A percentile compares a stretch with the other conserved stretches of the same genome.
Conservation (phyloP, 2,888 invertebrate genomes). For the Ernsta delagoae region DNA sequence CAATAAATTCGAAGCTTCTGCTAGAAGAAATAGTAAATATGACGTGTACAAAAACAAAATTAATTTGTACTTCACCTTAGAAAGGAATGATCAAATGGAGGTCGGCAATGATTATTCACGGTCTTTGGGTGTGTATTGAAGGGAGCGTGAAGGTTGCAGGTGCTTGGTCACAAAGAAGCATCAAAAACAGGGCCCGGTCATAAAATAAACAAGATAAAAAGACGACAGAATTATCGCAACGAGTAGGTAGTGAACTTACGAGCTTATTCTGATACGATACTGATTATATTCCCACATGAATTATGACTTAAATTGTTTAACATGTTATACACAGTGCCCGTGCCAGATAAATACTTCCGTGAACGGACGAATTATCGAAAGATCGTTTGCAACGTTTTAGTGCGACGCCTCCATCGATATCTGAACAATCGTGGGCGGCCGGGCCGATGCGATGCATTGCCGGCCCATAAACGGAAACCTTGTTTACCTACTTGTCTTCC, state of each 20-base stretch:
- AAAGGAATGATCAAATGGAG: neutral
- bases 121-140: slow-evolving; percentile 29
- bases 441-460: slow-evolving; percentile 66
- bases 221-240: slow-evolving; percentile 30
- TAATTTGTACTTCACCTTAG: neutral
- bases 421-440: slow-evolving; percentile 72
- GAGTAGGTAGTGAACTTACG: slow-evolving; percentile 21
- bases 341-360: slow-evolving; percentile 73
- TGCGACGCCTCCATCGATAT: slow-evolving; percentile 71
- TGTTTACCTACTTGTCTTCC: slow-evolving; percentile 78
- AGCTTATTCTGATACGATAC: slow-evolving; percentile 31
- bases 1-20: neutral
- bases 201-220: slow-evolving; percentile 34
- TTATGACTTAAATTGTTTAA: slow-evolving; percentile 57
- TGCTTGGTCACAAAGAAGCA: slow-evolving; percentile 27
- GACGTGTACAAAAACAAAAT: neutral
- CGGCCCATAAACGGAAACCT: slow-evolving; percentile 73
- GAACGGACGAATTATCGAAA: slow-evolving; percentile 71
- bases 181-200: slow-evolving; percentile 28
- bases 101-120: slow-evolving; percentile 20
- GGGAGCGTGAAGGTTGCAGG: slow-evolving; percentile 33
- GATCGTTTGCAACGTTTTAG: slow-evolving; percentile 71
- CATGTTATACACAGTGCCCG: slow-evolving; percentile 44
- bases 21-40: neutral
- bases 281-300: slow-evolving; percentile 47